Base-by-base conservation (phyloP, 2,113 vertebrate species). In the Gopherus evgoodei region DNA sequence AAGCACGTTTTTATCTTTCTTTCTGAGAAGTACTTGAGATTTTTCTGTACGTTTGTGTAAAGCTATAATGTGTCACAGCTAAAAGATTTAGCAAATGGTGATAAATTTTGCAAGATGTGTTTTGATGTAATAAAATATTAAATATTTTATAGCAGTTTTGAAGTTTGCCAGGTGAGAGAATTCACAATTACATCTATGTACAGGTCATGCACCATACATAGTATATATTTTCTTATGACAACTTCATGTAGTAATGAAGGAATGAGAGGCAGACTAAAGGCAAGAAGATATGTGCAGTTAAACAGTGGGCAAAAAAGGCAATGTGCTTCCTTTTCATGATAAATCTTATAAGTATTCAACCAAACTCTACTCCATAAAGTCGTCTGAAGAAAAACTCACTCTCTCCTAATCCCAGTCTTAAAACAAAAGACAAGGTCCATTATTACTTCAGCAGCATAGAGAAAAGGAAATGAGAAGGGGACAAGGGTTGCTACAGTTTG, bases 381-480 rank as follows among this genome's bases (percentile, higher is more conserved):
- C 38, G 89, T 98, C 97, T 98, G 98, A 98, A 98, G 98, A 98
- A 98, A 98, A 98, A 98, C 98, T 98, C 98, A 97, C 98, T 98
- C 98, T 98, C 97, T 98, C 98, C 99, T 99, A 99, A 99, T 99
- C 99, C 99, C 98, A 98, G 98, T 98, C 98, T 99, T 99, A 99
- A 99, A 99, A 99, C 99, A 99, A 99, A 99, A 99, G 99, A 99
- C 98, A 98, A 98, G 98, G 98, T 99, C 99, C 99, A 99, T 99
- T 99, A 99, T 99, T 99, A 99, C 98, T 99, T 99, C 98, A 99
- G 98, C 98, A 98, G 98, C 97, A 97, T 97, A 99, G 99, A 99
- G 99, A 98, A 99, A 99, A 99, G 99, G 99, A 99, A 99, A 99
- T 99, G 99, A 99, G 99, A 99, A 98, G 98, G 99, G 99, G 99